Evolutionary conservation across 1,140 invertebrate species (phyloP), one percentile per base, ranked within the genome.

Genomic region (Heliothis subflexa): DNA sequence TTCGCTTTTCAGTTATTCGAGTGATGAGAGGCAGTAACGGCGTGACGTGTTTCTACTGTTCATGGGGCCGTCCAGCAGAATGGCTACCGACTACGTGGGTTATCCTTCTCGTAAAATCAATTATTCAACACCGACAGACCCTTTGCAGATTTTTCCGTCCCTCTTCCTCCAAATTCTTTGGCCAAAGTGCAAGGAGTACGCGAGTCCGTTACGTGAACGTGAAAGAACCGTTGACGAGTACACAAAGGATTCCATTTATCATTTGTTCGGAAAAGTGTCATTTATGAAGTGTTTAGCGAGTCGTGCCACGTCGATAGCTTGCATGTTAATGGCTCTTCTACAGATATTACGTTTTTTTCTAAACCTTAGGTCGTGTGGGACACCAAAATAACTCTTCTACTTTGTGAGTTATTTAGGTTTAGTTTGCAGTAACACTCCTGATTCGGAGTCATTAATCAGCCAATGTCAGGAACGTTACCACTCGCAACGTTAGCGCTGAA

Each of bases 51-150:
- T 18, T 18, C 5, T 12, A 25, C 21, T 16, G 33, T 64, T 16
- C 33, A 11, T 10, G 28, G 33, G 16, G 16, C 40, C 14, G 61
- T 47, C 61, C 61, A 45, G 40, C 16, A 47, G 33, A 64, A 68
- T 52, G 64, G 64, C 13, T 12, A 68, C 45, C 45, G 12, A 21
- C 64, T 21, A 68, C 68, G 74, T 78, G 62, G 54, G 49, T 55
- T 64, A 78, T 66, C 45, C 59, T 68, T 52, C 11, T 47, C 72
- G 59, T 70, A 83, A 77, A 66, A 88, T 89, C 84, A 89, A 88
- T 89, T 83, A 89, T 89, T 89, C 83, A 88, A 80, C 25, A 62
- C 57, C 47, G 71, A 78, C 45, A 49, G 66, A 71, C 16, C 70
- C 81, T 83, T 81, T 59, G 54, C 75, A 66, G 57, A 71, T 82